Evolutionary conservation across 1,140 invertebrate species (phyloP), one percentile per base, ranked within the genome.

Genomic region (Formica exsecta): DNA sequence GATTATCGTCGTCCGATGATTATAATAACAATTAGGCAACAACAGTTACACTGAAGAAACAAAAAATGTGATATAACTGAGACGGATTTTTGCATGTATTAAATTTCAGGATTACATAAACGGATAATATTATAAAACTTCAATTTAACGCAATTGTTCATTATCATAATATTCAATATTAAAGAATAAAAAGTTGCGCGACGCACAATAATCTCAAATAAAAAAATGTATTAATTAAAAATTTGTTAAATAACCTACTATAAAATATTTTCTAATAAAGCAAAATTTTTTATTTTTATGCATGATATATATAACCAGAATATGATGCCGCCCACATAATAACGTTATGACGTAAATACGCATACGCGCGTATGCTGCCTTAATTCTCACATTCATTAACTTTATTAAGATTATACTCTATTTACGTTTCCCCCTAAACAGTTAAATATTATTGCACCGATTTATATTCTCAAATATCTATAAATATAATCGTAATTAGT

Each of bases 211-310:
- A 3, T 71, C 6, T 36, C 19, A 11, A 8, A 7, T n/a, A 29
- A 13, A 22, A 36, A 13, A 73, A n/a, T 57, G 16, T 38, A 73
- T 73, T 8, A 57, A 57, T 57, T 1, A 6, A 22, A 9, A 25
- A 71, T 73, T 73, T 29, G 19, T 73, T 54, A 73, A 51, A 48
- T 16, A 41, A 29, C 9, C 2, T 29, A 36, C 36, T 2, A 9
- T 36, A 36, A 73, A 73, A 73, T 36, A 54, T 73, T 73, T 73
- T 36, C n/a, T 57, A n/a, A 13, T 22, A n/a, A 54, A 54, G 7
- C n/a, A 13, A 3, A 73, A 29, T 32, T 32, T 32, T 32, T 51
- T 5, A 54, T 73, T n/a, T 71, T 54, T 13, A 4, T 71, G 16
- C 9, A 66, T 54, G 19, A 36, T 32, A 54, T 57, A 71, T n/a